Conservation (phyloP, 2,113 vertebrate genomes). For the Oriolus oriolus region DNA sequence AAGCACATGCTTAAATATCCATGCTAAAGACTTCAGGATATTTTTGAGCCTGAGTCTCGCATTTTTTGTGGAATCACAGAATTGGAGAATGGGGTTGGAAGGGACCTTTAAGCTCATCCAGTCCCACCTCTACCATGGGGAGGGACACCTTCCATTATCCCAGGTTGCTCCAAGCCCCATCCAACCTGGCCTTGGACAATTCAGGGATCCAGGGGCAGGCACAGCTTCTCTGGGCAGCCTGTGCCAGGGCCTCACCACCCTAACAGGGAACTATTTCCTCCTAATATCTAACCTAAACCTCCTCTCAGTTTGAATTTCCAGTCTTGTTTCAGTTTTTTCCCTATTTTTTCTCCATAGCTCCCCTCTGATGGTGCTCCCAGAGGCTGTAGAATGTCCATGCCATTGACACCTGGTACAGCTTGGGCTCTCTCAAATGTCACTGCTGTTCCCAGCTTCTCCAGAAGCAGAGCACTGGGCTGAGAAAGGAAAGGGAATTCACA, state of each 20-base stretch:
- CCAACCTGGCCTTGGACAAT: background rate
- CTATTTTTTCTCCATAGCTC: background rate
- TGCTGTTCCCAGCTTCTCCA: background rate
- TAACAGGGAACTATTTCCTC: background rate
- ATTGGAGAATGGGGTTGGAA: background rate
- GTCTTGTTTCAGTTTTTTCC: background rate
- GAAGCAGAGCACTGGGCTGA: background rate
- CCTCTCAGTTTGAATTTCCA: background rate
- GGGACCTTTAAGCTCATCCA: rapidly evolving
- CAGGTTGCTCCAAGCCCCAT: background rate
- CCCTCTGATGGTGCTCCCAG: background rate
- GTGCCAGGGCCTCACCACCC: background rate
- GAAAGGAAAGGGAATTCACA: background rate
- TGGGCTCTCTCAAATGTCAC: background rate
- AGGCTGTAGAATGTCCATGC: background rate
- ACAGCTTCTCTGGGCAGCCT: background rate
- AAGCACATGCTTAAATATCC: background rate
- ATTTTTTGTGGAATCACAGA: background rate
- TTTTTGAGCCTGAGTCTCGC: background rate
- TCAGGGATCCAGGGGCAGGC: background rate
- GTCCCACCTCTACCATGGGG: background rate
- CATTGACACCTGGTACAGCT: background rate
- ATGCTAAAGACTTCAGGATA: background rate
- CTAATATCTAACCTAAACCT: background rate
- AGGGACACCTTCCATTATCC: background rate